Evolutionary conservation across 2,888 invertebrate genomes (phyloP), one percentile per base, ranked within the genome.

Genomic region (Sphaerophoria rueppellii): DNA sequence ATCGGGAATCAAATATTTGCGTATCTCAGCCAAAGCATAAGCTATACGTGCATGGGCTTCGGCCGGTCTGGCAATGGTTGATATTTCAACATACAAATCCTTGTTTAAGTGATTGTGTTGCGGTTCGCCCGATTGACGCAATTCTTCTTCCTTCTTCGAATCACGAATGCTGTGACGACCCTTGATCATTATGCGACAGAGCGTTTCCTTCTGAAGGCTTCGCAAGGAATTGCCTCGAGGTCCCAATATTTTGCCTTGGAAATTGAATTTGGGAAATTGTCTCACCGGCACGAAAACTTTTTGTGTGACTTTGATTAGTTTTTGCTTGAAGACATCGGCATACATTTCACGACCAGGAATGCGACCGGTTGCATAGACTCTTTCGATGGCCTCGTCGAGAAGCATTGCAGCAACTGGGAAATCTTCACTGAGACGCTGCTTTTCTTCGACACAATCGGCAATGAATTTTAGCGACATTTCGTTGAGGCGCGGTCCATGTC

Each of bases 151-250:
- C 92, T 96, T 95, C 89, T 93, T 93, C 60, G 95, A 96, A 91
- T 98, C 98, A 89, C 96, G 95, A 95, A 98, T 98, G 0, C 98
- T 98, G 70, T 98, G 98, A 87, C 96, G 94, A 12, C 98, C 98
- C 24, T 98, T 94, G 12, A 98, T 96, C 4, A 98, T 96, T 96
- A 98, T 98, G 92, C 97, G 98, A 90, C 98, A 97, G 94, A 97
- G 96, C 0, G 98, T 98, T 90, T 98, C 97, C 88, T 98, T 98
- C 91, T 98, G 98, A 46, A 98, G 93, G 70, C 96, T 95, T 90
- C 98, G 98, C 93, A 98, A 94, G 4, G 98, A 97, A 91, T 96
- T 97, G 32, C 98, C 98, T 92, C 98, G 98, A 12, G 98, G 98
- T 0, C 98, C 98, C 88, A 98, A 93, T 65, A 98, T 94, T 92